phyloP scores from a whole-genome alignment of 2,113 vertebrate species.

The Carollia perspicillata region DNA sequence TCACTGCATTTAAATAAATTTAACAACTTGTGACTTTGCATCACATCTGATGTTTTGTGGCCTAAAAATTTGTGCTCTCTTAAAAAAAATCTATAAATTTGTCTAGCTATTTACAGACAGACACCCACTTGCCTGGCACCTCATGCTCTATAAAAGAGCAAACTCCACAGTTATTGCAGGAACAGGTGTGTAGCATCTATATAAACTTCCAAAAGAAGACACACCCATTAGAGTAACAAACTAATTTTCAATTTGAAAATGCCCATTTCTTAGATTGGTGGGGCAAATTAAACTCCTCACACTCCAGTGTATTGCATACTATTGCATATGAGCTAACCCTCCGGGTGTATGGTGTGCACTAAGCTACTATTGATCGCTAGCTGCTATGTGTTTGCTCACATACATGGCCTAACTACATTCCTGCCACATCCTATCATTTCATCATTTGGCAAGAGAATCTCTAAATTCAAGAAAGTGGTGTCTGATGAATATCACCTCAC shows the following conservation, averaged over 20 bases:
- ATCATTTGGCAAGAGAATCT: not conserved
- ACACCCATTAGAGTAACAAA: not conserved
- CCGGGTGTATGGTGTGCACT: not conserved
- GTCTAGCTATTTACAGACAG: not conserved
- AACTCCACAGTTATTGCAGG: conserved; percentile 43
- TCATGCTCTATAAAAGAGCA: not conserved
- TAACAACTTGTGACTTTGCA: not conserved
- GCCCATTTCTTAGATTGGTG: not conserved
- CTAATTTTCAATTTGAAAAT: conserved; percentile 44
- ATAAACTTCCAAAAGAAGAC: conserved; percentile 27
- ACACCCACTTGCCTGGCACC: not conserved
- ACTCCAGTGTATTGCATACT: not conserved
- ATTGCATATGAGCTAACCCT: not conserved
- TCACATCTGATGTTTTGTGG: not conserved
- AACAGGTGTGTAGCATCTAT: not conserved
- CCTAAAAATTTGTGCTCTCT: not conserved
- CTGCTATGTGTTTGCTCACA: not conserved
- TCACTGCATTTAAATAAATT: not conserved
- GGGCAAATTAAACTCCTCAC: not conserved
- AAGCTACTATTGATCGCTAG: not conserved
- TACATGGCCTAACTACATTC: not conserved
- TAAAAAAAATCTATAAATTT: not conserved
- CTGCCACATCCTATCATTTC: not conserved
- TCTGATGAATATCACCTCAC: not conserved
- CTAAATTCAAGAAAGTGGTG: not conserved